These are phyloP conservation scores for Julus scandinavius DNA, from an alignment of 2,888 invertebrate species.

Conservation along the genomic window DNA sequence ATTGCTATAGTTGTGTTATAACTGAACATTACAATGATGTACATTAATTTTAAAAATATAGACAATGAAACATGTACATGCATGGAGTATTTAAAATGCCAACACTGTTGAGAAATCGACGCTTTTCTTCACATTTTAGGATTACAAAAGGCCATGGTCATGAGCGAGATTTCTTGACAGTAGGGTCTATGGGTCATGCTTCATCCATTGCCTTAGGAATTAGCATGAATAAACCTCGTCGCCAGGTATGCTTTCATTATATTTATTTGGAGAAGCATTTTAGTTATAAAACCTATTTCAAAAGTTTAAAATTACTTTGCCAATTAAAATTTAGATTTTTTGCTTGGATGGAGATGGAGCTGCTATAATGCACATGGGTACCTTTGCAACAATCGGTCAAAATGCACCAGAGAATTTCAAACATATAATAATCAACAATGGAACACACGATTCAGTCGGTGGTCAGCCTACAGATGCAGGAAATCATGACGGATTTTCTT, in stretches of 20 bases:
- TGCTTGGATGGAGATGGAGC: constrained; percentile 68
- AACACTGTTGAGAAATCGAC: not conserved
- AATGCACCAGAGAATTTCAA: constrained; percentile 64
- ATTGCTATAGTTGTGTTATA: too few relatives aligned
- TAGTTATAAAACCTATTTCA: not conserved
- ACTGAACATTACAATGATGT: too few relatives aligned
- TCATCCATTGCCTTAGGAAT: constrained; percentile 67
- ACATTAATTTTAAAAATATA: not conserved
- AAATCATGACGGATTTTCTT: constrained; percentile 62
- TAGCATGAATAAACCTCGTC: constrained; percentile 64
- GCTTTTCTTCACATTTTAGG: constrained; percentile 59
- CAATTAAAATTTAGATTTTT: constrained; percentile 62
- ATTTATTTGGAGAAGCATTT: not conserved
- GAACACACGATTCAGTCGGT: constrained; percentile 68
- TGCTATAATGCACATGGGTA: constrained; percentile 67
- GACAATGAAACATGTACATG: not conserved
- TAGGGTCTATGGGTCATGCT: constrained; percentile 68
- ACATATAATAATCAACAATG: constrained; percentile 68
- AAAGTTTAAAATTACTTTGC: not conserved
- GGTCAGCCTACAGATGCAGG: constrained; percentile 66
- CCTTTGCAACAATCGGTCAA: constrained; percentile 66
- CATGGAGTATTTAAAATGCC: not conserved
- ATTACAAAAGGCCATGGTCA: constrained; percentile 65
- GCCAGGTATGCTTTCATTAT: not conserved
- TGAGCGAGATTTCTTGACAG: constrained; percentile 67